Evolutionary conservation across 2,888 invertebrate genomes (phyloP), one percentile per base, ranked within the genome.

Genomic region (Steinernema carpocapsae): DNA sequence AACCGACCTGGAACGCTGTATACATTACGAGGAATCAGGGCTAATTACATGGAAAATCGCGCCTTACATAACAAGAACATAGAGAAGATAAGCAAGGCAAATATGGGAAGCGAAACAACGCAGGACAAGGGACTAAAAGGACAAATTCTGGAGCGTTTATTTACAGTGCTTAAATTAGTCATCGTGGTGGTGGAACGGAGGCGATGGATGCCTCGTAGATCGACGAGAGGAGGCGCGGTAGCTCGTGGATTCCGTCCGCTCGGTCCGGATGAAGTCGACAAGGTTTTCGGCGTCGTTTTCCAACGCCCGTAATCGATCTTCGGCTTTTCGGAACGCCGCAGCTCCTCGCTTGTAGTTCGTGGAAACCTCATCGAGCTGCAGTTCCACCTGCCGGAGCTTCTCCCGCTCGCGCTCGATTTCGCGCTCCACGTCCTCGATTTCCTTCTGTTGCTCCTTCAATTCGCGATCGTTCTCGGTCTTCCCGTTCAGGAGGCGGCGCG

Each of bases 251-350:
- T 64, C 64, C 12, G 64, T 12, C 1, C 29, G 64, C 64, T 64
- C 32, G 2, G 64, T 64, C 12, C 64, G 64, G 64, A 64, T 64
- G 64, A 29, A 64, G 26, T 64, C 37, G 17, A 64, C 32, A 1
- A 64, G 64, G 10, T 64, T 12, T n/a, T 22, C 64, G 17, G 26
- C 37, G 17, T 10, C 10, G 24, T 37, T 1, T n/a, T 64, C 64
- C 32, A 64, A 17, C 32, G 3, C 14, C 17, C 19, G n/a, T 2
- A 48, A 14, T 7, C 48, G 48, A 3, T 17, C 17, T 48, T 48
- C n/a, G 17, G 48, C 48, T 19, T 4, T 48, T 19, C 19, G 48
- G n/a, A 48, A 4, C 48, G 48, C 48, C 17, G 48, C 48, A 4
- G n/a, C 4, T 3, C 17, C n/a, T 48, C 48, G 48, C 7, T 19